Conservation (phyloP, 2,888 invertebrate species). For the Andrena praecox region DNA sequence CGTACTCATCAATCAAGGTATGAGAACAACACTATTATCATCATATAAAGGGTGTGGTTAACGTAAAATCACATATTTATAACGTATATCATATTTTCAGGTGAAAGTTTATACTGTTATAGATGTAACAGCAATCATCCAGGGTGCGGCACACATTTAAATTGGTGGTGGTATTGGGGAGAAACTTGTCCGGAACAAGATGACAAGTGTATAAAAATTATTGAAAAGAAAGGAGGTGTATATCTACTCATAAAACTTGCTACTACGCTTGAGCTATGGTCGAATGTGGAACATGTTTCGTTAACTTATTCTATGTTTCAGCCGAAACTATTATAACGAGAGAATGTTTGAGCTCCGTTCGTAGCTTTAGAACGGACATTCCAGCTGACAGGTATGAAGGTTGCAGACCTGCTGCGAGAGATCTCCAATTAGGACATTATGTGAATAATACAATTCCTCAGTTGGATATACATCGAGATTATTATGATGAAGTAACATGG, state of each 20-base stretch:
- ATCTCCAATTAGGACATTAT: conserved; percentile 93
- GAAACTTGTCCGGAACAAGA: conserved; percentile 93
- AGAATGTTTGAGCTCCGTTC: conserved; percentile 93
- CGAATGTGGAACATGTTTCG: background rate
- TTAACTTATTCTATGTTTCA: conserved; percentile 80
- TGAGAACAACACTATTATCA: background rate
- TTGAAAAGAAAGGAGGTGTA: conserved; percentile 93
- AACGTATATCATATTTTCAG: conserved; percentile 81
- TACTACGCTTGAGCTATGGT: background rate
- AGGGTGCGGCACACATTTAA: conserved; percentile 93
- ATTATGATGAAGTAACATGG: conserved; percentile 93
- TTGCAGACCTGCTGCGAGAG: conserved; percentile 92
- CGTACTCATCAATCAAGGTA: conserved; percentile 63
- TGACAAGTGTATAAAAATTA: conserved; percentile 95
- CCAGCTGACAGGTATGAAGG: conserved; percentile 97
- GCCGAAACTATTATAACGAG: conserved; percentile 93
- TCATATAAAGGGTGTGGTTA: conserved; percentile 28
- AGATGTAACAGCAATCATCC: conserved; percentile 95
- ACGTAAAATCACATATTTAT: conserved; percentile 5
- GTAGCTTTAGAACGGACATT: conserved; percentile 92
- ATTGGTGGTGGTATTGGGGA: conserved; percentile 92
- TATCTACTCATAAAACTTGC: conserved; percentile 44
- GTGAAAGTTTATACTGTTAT: conserved; percentile 92
- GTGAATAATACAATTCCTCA: conserved; percentile 95
- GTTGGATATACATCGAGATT: conserved; percentile 93